Evolutionary conservation across 2,888 invertebrate genomes (phyloP).

Genomic region (Eucera pruinosa): DNA sequence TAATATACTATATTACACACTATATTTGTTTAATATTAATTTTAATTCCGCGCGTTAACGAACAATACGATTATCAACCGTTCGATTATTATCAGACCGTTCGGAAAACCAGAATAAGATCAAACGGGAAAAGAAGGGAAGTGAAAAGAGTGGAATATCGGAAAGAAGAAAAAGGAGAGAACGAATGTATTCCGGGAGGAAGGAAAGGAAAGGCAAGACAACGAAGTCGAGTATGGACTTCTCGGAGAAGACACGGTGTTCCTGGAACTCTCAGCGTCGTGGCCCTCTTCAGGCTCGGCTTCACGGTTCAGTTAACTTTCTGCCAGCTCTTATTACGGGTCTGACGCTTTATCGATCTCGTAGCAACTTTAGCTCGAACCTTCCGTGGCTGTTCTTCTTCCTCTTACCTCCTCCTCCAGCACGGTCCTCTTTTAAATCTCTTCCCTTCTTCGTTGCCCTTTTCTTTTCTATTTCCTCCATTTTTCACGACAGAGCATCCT

Average conservation of each 20-base stretch:
- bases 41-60: no score
- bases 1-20: no score
- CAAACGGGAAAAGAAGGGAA: conserved; percentile 9
- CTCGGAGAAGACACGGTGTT: conserved; percentile 72
- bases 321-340: conserved; percentile 76
- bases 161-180: conserved; percentile 1
- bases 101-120: conserved; percentile 32
- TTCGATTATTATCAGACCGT: no score
- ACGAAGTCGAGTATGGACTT: conserved; percentile 62
- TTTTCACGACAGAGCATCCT: conserved; percentile 6
- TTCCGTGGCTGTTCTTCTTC: conserved; percentile 33
- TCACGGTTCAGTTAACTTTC: conserved; percentile 80
- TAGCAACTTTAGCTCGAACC: conserved; percentile 57
- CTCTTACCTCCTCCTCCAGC: conserved; percentile 18
- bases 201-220: conserved; percentile 48
- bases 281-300: conserved; percentile 68
- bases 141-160: neutral
- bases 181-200: conserved; percentile 25
- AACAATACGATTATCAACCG: no score
- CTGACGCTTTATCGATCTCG: conserved; percentile 72
- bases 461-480: conserved; percentile 12
- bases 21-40: no score
- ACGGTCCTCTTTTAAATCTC: neutral
- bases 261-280: conserved; percentile 71
- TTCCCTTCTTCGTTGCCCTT: neutral